Conservation (phyloP, 2,888 invertebrate genomes). For the Xestia xanthographa region DNA sequence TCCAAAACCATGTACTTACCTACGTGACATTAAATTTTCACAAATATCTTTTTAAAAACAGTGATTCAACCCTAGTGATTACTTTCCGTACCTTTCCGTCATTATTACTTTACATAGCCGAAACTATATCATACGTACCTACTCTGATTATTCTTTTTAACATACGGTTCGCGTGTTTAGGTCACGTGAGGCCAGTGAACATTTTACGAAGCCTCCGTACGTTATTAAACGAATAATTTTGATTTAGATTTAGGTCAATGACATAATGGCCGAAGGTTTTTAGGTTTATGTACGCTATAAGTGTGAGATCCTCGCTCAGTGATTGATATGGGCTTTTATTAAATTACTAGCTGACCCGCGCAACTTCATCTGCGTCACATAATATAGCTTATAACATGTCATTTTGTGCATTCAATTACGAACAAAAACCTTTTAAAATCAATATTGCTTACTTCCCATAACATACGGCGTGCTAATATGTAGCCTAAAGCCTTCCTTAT, state of each 20-base stretch:
- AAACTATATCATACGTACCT: not conserved
- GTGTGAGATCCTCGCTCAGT: not conserved
- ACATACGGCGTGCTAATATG: too few relatives aligned
- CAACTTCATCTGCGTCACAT: too few relatives aligned
- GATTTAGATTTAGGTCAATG: conserved; percentile 53
- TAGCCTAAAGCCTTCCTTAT: too few relatives aligned
- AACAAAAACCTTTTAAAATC: too few relatives aligned
- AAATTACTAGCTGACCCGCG: too few relatives aligned
- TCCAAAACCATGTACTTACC: conserved; percentile 4
- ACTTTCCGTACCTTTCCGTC: not conserved
- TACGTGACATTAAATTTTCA: not conserved
- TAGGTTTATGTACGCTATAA: not conserved
- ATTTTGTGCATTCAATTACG: too few relatives aligned
- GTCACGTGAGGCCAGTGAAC: conserved; percentile 26
- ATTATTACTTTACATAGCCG: conserved; percentile 20
- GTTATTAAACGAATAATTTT: conserved; percentile 45
- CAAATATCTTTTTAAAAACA: conserved; percentile 54
- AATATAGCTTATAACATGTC: too few relatives aligned
- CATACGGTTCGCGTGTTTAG: conserved; percentile 43
- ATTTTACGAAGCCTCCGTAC: conserved; percentile 38
- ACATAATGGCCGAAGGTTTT: conserved; percentile 2
- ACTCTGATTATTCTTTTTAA: conserved; percentile 34
- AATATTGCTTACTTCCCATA: too few relatives aligned
- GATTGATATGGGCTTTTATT: not conserved
- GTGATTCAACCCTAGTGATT: conserved; percentile 31